A percentile compares a stretch with the other conserved stretches of the same genome.
Evolutionary conservation across 2,797 vertebrate genomes (phyloP).

Genomic region (Sorex maritimensis): DNA sequence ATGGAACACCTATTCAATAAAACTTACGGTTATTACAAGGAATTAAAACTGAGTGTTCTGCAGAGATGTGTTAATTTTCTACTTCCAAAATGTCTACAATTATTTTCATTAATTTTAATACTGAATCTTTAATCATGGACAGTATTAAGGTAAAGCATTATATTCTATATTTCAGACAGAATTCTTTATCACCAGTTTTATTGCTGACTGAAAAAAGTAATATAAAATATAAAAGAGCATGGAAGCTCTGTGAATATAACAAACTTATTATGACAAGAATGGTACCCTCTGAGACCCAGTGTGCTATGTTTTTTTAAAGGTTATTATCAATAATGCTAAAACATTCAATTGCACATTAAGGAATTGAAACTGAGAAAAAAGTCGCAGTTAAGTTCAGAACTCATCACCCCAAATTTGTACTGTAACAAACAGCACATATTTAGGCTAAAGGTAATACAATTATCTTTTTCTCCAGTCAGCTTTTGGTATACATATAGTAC

Average conservation of each 20-base stretch:
- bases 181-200: slow-evolving; percentile 47
- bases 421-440: neutral
- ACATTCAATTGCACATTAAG: neutral
- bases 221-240: neutral
- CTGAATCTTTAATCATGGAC: slow-evolving; percentile 3
- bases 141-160: neutral
- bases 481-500: neutral
- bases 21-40: slow-evolving; percentile 89
- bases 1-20: slow-evolving; percentile 93
- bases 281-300: neutral
- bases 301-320: neutral
- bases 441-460: neutral
- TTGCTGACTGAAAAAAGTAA: slow-evolving; percentile 3
- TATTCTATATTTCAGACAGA: slow-evolving; percentile 42
- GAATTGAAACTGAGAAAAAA: slow-evolving; percentile 8
- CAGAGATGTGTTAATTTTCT: slow-evolving; percentile 17
- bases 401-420: slow-evolving; percentile 38
- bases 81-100: slow-evolving; percentile 25
- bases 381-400: slow-evolving; percentile 22
- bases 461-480: neutral
- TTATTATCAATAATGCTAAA: slow-evolving; percentile 22
- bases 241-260: neutral
- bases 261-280: neutral
- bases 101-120: slow-evolving; percentile 27
- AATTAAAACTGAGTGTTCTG: slow-evolving; percentile 74